These are phyloP conservation scores for Uloborus plumipes DNA, from an alignment of 2,888 invertebrate genomes.

Conservation along the genomic window DNA sequence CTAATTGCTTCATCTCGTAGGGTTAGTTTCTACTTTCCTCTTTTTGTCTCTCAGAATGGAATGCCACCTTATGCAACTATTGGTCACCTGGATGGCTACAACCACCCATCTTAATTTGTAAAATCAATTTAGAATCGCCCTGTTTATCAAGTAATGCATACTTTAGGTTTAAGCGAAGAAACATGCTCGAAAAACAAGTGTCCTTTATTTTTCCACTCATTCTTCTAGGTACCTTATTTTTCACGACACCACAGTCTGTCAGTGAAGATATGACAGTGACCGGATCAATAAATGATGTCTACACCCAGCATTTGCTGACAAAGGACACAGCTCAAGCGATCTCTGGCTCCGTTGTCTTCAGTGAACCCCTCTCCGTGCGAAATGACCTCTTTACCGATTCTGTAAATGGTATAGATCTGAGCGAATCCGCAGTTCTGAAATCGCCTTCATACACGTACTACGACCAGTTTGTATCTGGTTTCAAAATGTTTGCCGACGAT, in stretches of 20 bases:
- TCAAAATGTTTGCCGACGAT: slow-evolving; percentile 3
- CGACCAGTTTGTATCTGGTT: slow-evolving; percentile 28
- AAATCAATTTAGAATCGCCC: too few relatives aligned
- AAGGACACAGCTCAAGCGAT: slow-evolving; percentile 27
- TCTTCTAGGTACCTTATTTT: slow-evolving; percentile 21
- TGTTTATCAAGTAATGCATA: too few relatives aligned
- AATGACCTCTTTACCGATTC: not conserved
- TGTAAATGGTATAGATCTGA: slow-evolving; percentile 30
- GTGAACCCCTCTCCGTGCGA: not conserved
- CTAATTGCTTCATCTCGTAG: too few relatives aligned
- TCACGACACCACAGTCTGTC: not conserved
- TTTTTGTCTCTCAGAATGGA: too few relatives aligned
- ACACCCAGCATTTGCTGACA: slow-evolving; percentile 17
- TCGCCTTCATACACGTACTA: not conserved
- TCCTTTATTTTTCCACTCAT: too few relatives aligned
- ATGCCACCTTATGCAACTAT: too few relatives aligned
- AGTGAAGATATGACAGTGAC: slow-evolving; percentile 1
- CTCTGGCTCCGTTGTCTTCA: slow-evolving; percentile 1
- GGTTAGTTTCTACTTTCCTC: too few relatives aligned
- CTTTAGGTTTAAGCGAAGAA: too few relatives aligned
- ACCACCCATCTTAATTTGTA: too few relatives aligned
- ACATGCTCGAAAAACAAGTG: too few relatives aligned
- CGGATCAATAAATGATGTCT: slow-evolving; percentile 9
- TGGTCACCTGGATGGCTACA: too few relatives aligned
- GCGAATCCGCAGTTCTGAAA: slow-evolving; percentile 10